These are phyloP conservation scores for Erebia epiphron DNA, from an alignment of 2,888 invertebrate genomes.

Conservation along the genomic window DNA sequence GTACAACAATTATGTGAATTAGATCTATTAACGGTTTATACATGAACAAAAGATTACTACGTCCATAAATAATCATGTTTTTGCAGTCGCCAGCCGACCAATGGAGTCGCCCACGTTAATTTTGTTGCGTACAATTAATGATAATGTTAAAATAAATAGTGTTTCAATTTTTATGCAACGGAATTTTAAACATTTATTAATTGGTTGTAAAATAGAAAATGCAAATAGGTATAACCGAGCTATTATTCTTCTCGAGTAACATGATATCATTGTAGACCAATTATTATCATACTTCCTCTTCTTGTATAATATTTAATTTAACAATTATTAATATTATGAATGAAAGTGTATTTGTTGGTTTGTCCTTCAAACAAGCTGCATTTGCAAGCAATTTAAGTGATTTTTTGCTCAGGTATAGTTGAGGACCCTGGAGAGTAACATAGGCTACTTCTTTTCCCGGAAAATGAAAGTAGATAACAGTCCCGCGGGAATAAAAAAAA, in stretches of 20 bases:
- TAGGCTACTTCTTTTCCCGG: too few species aligned
- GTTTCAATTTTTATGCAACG: neutral
- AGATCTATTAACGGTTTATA: conserved; percentile 52
- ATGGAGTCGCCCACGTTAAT: conserved; percentile 4
- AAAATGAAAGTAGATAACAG: too few species aligned
- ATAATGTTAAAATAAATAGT: neutral
- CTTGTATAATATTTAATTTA: too few species aligned
- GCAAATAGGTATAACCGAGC: neutral
- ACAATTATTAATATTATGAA: too few species aligned
- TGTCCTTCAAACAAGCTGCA: too few species aligned
- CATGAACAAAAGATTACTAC: conserved; percentile 39
- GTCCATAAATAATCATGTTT: conserved; percentile 35
- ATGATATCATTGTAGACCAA: neutral
- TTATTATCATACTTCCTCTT: too few species aligned
- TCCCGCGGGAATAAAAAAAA: too few species aligned
- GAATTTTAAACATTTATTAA: conserved; percentile 1
- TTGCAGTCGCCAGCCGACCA: conserved; percentile 11
- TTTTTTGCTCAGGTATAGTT: too few species aligned
- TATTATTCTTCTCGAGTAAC: neutral
- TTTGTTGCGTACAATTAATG: conserved; percentile 12
- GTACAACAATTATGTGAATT: conserved; percentile 70
- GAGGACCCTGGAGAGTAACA: too few species aligned
- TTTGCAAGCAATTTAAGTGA: too few species aligned
- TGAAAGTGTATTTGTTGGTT: too few species aligned
- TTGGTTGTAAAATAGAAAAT: neutral